Conservation (phyloP, 2,797 vertebrate species). For the Spea hammondii region DNA sequence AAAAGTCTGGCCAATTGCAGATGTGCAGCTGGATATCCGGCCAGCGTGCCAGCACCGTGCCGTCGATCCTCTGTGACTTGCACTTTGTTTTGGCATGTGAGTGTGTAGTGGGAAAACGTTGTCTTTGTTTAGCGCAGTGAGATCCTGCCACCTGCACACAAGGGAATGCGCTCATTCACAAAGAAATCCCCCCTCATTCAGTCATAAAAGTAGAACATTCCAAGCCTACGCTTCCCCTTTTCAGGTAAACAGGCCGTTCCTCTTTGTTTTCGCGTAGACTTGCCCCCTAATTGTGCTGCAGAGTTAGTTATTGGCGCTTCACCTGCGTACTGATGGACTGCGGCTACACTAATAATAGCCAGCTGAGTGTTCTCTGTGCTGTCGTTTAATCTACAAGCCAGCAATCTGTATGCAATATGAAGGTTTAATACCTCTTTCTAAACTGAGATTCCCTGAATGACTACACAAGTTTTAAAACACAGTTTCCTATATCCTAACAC, state of each 20-base stretch:
- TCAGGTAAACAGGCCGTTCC: background rate
- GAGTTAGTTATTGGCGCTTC: too few relatives aligned
- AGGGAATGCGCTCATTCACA: constrained; percentile 24
- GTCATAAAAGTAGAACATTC: constrained; percentile 13
- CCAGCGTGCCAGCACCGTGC: constrained; percentile 28
- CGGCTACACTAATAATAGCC: too few relatives aligned
- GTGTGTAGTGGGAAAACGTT: constrained; percentile 4
- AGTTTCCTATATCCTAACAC: too few relatives aligned
- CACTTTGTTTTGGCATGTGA: constrained; percentile 20
- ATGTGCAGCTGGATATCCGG: constrained; percentile 29
- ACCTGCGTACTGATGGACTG: too few relatives aligned
- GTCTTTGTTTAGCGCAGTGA: constrained; percentile 15
- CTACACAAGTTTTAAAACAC: too few relatives aligned
- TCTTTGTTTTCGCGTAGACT: background rate
- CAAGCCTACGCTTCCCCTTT: constrained; percentile 8
- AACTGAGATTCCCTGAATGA: too few relatives aligned
- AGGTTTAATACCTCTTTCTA: too few relatives aligned
- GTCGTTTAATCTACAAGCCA: too few relatives aligned
- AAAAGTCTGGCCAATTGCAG: background rate
- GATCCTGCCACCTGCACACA: constrained; percentile 41
- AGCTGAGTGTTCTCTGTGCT: too few relatives aligned
- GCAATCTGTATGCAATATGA: too few relatives aligned
- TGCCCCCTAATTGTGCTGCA: too few relatives aligned
- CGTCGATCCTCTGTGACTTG: background rate
- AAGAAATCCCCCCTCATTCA: constrained; percentile 16